A percentile compares a stretch with the other conserved stretches of the same genome.
phyloP scores from a whole-genome alignment of 2,797 vertebrate species.

The Fringilla coelebs region DNA sequence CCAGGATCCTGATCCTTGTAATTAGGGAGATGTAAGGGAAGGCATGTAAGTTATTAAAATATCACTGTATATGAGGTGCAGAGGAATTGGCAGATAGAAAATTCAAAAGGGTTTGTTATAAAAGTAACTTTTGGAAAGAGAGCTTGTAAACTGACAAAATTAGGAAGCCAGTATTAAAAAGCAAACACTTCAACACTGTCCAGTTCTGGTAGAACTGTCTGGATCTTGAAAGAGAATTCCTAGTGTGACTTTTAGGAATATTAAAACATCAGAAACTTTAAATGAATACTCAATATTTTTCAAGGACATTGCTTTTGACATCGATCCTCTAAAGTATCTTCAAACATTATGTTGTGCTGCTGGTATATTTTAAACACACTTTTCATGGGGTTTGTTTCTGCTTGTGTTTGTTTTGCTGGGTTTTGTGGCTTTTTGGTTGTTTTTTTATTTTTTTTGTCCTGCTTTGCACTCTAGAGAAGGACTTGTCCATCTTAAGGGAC shows the following conservation, averaged over 20 bases:
- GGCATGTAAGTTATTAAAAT: background rate
- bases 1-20: background rate
- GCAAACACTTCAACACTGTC: background rate
- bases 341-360: background rate
- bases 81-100: background rate
- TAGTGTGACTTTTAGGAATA: background rate
- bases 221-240: slow-evolving; percentile 44
- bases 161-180: background rate
- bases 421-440: background rate
- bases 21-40: background rate
- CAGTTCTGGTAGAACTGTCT: background rate
- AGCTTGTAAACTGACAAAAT: background rate
- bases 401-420: accelerated
- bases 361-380: background rate
- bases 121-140: background rate
- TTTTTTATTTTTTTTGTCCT: background rate
- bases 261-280: background rate
- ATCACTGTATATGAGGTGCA: accelerated
- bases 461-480: background rate
- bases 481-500: background rate
- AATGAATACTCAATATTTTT: background rate
- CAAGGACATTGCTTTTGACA: background rate
- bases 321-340: background rate
- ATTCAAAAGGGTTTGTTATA: background rate
- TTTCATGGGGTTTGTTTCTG: background rate